Percentiles rank a stretch among this genome's conserved stretches.
Evolutionary conservation across 2,888 invertebrate species (phyloP).

Genomic region (Tetramorium bicarinatum): DNA sequence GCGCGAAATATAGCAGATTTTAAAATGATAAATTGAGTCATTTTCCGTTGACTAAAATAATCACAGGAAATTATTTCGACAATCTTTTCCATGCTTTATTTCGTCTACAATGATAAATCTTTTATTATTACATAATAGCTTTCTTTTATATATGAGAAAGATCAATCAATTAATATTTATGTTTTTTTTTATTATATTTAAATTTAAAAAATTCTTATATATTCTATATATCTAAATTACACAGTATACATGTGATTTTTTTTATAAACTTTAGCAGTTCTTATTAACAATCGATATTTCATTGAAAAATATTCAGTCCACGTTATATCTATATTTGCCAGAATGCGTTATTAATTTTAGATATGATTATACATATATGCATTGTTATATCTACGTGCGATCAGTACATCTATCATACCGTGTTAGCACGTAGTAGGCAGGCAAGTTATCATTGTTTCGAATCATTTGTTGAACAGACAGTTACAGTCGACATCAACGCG

Average conservation of each 20-base stretch:
- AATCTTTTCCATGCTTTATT: not conserved
- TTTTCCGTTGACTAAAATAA: not conserved
- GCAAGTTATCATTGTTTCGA: conserved; percentile 3
- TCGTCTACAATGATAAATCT: not conserved
- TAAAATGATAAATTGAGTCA: conserved; percentile 25
- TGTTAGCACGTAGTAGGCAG: not conserved
- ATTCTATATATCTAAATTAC: not conserved
- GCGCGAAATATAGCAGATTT: conserved; percentile 1
- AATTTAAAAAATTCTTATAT: not conserved
- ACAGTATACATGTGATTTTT: not conserved
- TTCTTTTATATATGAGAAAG: not conserved
- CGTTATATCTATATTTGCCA: not conserved
- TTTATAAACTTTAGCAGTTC: not conserved
- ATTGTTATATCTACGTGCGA: not conserved
- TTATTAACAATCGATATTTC: not conserved
- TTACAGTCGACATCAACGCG: not conserved
- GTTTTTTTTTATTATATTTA: not conserved
- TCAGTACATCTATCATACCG: not conserved
- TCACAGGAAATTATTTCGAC: not conserved
- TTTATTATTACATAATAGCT: not conserved
- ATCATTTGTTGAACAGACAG: not conserved
- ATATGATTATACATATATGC: not conserved
- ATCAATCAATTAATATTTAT: not conserved
- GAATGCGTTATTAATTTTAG: not conserved
- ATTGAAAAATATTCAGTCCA: not conserved